Conservation (phyloP, 2,888 invertebrate genomes). For the Rhorus exstirpatorius region DNA sequence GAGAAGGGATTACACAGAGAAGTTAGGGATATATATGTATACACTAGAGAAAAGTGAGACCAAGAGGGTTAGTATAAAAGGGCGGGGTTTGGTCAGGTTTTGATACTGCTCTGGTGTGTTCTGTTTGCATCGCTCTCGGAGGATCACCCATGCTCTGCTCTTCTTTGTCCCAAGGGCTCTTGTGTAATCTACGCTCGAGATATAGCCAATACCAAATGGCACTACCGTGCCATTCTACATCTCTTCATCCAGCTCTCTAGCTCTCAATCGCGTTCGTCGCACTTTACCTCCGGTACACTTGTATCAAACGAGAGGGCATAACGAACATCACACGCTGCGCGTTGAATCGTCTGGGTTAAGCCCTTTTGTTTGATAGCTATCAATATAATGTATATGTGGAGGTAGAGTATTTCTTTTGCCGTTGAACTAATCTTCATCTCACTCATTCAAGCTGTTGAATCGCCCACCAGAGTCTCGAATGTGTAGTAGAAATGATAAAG, state of each 20-base stretch:
- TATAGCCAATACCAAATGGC: conserved; percentile 82
- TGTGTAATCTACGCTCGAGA: conserved; percentile 79
- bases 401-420: conserved; percentile 30
- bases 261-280: conserved; percentile 13
- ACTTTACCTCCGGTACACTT: conserved; percentile 5
- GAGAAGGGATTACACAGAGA: conserved; percentile 29
- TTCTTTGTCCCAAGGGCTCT: conserved; percentile 72
- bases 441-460: conserved; percentile 33
- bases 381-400: neutral
- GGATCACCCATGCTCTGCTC: conserved; percentile 49
- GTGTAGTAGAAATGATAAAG: neutral
- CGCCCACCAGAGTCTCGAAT: neutral
- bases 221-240: conserved; percentile 73
- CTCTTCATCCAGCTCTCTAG: conserved; percentile 30
- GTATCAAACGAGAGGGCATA: neutral
- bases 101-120: conserved; percentile 29
- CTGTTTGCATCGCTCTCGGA: conserved; percentile 33
- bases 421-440: conserved; percentile 39
- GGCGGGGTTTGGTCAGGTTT: conserved; percentile 59
- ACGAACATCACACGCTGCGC: neutral
- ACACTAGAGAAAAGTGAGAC: neutral
- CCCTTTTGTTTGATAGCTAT: neutral
- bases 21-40: neutral
- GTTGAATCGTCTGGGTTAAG: neutral
- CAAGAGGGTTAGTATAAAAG: conserved; percentile 44